Percentiles rank a stretch among this genome's conserved stretches.
These are phyloP conservation scores for Pissodes strobi DNA, from an alignment of 1,140 invertebrate species.

Conservation along the genomic window DNA sequence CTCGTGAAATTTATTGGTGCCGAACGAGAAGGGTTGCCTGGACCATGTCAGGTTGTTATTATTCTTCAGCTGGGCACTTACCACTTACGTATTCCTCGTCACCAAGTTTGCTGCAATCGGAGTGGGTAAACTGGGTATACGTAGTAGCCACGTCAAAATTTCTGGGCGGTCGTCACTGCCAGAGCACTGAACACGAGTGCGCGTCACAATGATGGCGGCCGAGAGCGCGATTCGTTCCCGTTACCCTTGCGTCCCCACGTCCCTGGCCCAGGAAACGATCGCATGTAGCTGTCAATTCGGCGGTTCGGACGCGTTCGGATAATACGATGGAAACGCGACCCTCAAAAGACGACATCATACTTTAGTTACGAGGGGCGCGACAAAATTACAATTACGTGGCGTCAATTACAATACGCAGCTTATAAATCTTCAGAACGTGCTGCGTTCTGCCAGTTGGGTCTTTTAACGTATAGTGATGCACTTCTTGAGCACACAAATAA, in stretches of 20 bases:
- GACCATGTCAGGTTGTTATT: constrained; percentile 71
- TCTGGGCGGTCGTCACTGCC: constrained; percentile 86
- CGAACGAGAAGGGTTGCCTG: constrained; percentile 54
- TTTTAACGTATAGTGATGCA: neutral
- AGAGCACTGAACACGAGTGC: constrained; percentile 63
- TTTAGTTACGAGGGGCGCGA: neutral
- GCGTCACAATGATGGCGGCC: constrained; percentile 69
- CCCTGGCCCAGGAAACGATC: too few relatives aligned
- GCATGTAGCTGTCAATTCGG: neutral
- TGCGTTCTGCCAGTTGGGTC: neutral
- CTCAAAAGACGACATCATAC: neutral
- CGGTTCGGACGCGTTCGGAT: neutral
- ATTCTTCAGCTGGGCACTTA: constrained; percentile 73
- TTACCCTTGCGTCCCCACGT: neutral
- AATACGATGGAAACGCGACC: too few relatives aligned
- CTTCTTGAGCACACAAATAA: too few relatives aligned
- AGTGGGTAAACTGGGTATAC: constrained; percentile 89
- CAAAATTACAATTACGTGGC: neutral
- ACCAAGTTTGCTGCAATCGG: constrained; percentile 89
- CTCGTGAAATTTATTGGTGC: constrained; percentile 43
- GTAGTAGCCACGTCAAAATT: constrained; percentile 94
- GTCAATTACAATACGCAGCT: neutral
- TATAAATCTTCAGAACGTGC: too few relatives aligned
- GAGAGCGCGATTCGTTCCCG: constrained; percentile 32
- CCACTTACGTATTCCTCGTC: constrained; percentile 94